Evolutionary conservation across 53 echinoderm and acorn worm genomes (phyloP).

Genomic region (Crossaster papposus): DNA sequence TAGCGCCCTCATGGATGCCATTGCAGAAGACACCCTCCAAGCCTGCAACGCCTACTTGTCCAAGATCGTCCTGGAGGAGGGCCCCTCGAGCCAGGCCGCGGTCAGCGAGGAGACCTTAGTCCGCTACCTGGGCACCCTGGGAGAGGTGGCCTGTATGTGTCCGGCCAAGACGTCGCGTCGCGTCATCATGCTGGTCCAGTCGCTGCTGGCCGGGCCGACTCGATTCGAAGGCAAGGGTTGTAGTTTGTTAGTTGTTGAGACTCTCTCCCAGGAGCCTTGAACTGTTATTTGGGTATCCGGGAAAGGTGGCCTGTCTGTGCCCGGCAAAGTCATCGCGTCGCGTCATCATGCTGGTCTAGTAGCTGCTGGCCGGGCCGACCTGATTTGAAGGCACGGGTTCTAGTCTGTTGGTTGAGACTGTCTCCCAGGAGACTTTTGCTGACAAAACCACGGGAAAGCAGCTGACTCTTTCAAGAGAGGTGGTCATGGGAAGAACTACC

Average conservation of each 20-base stretch:
- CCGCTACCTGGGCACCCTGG: conserved; percentile 74
- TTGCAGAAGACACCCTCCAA: conserved; percentile 65
- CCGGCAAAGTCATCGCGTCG: conserved; percentile 71
- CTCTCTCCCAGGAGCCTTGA: too few species aligned
- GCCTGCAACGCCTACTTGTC: conserved; percentile 80
- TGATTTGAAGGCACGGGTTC: too few species aligned
- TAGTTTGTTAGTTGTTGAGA: too few species aligned
- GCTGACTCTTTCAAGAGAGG: too few species aligned
- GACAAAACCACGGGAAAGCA: too few species aligned
- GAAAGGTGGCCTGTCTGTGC: conserved; percentile 81
- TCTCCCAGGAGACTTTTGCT: too few species aligned
- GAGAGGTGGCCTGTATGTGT: conserved; percentile 81
- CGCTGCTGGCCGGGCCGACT: conserved; percentile 82
- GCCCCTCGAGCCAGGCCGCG: conserved; percentile 53
- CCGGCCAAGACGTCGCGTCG: conserved; percentile 72
- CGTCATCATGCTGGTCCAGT: conserved; percentile 84
- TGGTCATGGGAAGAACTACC: too few species aligned
- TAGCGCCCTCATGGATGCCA: conserved; percentile 50
- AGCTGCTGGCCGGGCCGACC: not conserved
- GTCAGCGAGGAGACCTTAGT: conserved; percentile 71
- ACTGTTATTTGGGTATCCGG: conserved; percentile 75
- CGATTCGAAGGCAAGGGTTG: conserved; percentile 19
- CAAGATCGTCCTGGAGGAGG: conserved; percentile 72
- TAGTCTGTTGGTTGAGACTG: too few species aligned
- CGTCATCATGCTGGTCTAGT: conserved; percentile 84